Conservation (phyloP, 2,888 invertebrate genomes). For the Halictus quadricinctus region DNA sequence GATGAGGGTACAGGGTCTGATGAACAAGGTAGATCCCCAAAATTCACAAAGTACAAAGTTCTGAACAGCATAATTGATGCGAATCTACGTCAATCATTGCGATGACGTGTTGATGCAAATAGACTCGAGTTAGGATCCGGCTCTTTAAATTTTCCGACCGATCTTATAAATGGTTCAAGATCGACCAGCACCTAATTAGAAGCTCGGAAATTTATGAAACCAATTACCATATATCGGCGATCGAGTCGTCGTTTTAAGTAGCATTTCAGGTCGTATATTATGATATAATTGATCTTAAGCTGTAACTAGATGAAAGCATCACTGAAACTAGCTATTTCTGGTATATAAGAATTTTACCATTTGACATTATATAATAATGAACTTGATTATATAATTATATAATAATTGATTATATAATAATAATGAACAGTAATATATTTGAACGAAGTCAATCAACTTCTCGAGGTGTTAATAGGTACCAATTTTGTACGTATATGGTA, state of each 20-base stretch:
- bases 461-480: too few species aligned
- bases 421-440: too few species aligned
- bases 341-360: too few species aligned
- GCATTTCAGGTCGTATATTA: background rate
- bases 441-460: too few species aligned
- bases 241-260: conserved; percentile 1
- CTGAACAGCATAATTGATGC: background rate
- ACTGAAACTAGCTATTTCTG: background rate
- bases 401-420: too few species aligned
- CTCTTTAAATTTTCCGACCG: background rate
- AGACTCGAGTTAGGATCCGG: background rate
- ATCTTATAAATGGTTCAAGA: background rate
- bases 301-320: too few species aligned
- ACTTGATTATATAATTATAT: too few species aligned
- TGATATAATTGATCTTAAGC: too few species aligned
- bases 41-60: background rate
- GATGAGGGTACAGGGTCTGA: background rate
- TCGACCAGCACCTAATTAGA: background rate
- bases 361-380: too few species aligned
- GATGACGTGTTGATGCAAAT: background rate
- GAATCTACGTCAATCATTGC: background rate
- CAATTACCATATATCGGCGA: background rate
- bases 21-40: background rate
- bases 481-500: too few species aligned
- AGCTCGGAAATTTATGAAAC: background rate